Conservation (phyloP, 1,140 invertebrate genomes). For the Eueides isabella region DNA sequence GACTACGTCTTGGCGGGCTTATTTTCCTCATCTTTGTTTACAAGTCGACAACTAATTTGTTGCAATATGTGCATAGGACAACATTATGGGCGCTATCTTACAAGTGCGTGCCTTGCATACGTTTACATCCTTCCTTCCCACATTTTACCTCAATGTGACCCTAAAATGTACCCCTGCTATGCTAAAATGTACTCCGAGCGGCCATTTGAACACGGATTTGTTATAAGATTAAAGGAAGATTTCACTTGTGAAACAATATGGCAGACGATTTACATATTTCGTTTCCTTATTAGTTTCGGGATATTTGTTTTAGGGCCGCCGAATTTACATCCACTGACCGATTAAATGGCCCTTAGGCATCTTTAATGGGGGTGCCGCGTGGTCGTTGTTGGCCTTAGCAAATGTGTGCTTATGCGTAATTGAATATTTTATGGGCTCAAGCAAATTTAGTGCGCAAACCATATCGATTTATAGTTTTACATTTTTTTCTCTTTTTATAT, state of each 20-base stretch:
- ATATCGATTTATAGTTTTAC: conserved; percentile 61
- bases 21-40: conserved; percentile 78
- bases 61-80: conserved; percentile 83
- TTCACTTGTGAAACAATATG: conserved; percentile 83
- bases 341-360: conserved; percentile 82
- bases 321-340: conserved; percentile 82
- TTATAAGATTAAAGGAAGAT: conserved; percentile 84
- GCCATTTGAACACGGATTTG: conserved; percentile 83
- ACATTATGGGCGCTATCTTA: conserved; percentile 76
- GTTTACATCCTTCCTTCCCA: conserved; percentile 67
- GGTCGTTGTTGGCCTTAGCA: conserved; percentile 79
- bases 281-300: conserved; percentile 82
- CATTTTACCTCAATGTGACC: conserved; percentile 63
- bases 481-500: conserved; percentile 16
- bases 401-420: conserved; percentile 81
- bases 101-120: conserved; percentile 78
- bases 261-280: conserved; percentile 82
- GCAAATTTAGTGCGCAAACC: conserved; percentile 70
- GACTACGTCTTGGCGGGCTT: conserved; percentile 76
- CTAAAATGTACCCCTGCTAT: conserved; percentile 75
- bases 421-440: conserved; percentile 80
- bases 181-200: conserved; percentile 79
- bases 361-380: conserved; percentile 81
- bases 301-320: conserved; percentile 80
- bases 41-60: conserved; percentile 82